These are phyloP conservation scores for Acridotheres tristis DNA, from an alignment of 2,797 vertebrate species.

Conservation along the genomic window DNA sequence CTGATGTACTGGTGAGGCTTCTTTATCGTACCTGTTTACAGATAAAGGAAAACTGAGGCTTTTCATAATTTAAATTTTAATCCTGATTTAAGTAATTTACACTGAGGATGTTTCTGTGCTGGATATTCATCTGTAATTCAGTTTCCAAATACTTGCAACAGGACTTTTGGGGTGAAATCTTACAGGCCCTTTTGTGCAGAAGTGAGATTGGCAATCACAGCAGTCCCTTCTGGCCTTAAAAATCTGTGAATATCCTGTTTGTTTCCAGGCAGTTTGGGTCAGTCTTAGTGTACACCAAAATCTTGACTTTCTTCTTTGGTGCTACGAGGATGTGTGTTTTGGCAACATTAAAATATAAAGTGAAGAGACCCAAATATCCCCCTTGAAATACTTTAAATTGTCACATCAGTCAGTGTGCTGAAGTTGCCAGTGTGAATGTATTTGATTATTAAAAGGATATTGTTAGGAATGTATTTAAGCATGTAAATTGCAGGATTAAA, in stretches of 20 bases:
- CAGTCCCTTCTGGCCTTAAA: neutral
- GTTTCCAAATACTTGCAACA: neutral
- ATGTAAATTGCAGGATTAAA: slow-evolving; percentile 4
- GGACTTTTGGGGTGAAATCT: neutral
- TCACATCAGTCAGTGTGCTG: neutral
- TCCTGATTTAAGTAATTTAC: neutral
- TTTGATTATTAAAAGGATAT: neutral
- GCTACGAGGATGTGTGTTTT: neutral
- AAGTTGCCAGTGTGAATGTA: neutral
- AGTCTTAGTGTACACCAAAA: neutral
- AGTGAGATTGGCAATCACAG: neutral
- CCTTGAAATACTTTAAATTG: neutral
- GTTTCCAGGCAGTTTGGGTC: neutral
- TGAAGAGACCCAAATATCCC: neutral
- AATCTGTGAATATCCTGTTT: neutral
- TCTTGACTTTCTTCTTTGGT: neutral
- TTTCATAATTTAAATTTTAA: neutral
- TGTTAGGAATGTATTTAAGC: neutral
- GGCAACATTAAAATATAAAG: neutral
- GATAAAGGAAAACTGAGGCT: neutral
- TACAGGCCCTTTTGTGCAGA: neutral
- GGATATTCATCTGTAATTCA: neutral
- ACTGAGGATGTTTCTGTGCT: neutral
- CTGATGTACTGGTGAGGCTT: neutral
- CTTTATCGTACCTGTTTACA: neutral